Percentiles rank a stretch among this genome's conserved stretches.
Evolutionary conservation across 2,888 invertebrate genomes (phyloP).

Genomic region (Hecatera dysodea): DNA sequence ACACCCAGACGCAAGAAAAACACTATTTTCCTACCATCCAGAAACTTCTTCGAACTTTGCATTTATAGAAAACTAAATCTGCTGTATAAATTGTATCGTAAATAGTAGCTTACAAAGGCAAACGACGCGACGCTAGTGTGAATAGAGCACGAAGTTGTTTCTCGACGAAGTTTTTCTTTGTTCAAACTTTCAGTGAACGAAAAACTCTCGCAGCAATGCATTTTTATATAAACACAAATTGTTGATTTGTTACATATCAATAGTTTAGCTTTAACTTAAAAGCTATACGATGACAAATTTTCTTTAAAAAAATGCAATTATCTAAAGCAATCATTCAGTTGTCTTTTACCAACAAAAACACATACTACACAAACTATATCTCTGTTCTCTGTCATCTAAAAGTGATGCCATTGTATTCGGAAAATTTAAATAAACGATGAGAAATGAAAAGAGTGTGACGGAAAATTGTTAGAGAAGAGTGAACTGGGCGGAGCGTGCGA

Average conservation of each 20-base stretch:
- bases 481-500: constrained; percentile 72
- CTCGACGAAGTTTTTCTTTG: not conserved
- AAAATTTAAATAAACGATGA: constrained; percentile 6
- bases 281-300: too few species aligned
- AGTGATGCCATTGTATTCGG: not conserved
- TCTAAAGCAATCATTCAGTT: not conserved
- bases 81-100: constrained; percentile 17
- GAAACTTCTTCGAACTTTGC: constrained; percentile 51
- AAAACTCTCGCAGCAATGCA: not conserved
- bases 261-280: not conserved
- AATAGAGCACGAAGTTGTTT: not conserved
- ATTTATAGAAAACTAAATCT: constrained; percentile 26
- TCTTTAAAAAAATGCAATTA: not conserved
- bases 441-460: constrained; percentile 63
- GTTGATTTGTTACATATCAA: not conserved
- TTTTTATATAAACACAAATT: not conserved
- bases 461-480: constrained; percentile 65
- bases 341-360: not conserved
- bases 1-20: constrained; percentile 54
- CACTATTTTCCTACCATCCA: constrained; percentile 59
- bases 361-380: not conserved
- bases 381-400: not conserved
- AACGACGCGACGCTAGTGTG: constrained; percentile 1
- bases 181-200: not conserved
- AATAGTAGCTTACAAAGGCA: constrained; percentile 18